These are phyloP conservation scores for Amiota mariae DNA, from an alignment of 2,888 invertebrate species.

Conservation along the genomic window DNA sequence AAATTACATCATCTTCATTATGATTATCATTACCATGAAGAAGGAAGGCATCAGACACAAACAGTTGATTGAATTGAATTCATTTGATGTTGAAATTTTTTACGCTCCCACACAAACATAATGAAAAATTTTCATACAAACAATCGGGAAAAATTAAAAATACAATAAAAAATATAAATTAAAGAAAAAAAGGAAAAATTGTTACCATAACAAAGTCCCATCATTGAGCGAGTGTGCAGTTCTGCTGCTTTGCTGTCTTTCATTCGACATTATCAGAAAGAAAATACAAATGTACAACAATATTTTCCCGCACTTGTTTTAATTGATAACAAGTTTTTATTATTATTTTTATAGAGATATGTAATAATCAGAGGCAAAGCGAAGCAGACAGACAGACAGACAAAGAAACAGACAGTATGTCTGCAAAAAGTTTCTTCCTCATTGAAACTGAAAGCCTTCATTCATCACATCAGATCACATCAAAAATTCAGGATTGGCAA, in stretches of 20 bases:
- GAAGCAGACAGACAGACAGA: too few species aligned
- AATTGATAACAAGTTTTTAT: conserved; percentile 25
- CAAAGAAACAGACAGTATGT: conserved; percentile 8
- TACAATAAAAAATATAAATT: too few species aligned
- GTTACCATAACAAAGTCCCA: not conserved
- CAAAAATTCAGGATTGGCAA: not conserved
- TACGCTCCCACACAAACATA: conserved; percentile 24
- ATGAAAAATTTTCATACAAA: not conserved
- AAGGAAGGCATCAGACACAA: too few species aligned
- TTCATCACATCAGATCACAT: not conserved
- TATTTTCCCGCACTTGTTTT: conserved; percentile 18
- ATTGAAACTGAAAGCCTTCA: conserved; percentile 23
- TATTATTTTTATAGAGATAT: not conserved
- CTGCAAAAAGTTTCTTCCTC: conserved; percentile 16
- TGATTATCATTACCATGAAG: too few species aligned
- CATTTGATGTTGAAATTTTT: conserved; percentile 12
- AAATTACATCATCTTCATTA: conserved; percentile 27
- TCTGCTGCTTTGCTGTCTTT: too few species aligned
- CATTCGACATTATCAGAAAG: conserved; percentile 5
- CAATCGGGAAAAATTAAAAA: not conserved
- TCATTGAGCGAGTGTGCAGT: too few species aligned
- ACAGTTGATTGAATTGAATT: conserved; percentile 19
- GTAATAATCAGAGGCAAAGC: too few species aligned
- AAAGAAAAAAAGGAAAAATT: not conserved
- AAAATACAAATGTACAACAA: not conserved